These are phyloP conservation scores for Apeira syringaria DNA, from an alignment of 2,888 invertebrate species.

Conservation along the genomic window DNA sequence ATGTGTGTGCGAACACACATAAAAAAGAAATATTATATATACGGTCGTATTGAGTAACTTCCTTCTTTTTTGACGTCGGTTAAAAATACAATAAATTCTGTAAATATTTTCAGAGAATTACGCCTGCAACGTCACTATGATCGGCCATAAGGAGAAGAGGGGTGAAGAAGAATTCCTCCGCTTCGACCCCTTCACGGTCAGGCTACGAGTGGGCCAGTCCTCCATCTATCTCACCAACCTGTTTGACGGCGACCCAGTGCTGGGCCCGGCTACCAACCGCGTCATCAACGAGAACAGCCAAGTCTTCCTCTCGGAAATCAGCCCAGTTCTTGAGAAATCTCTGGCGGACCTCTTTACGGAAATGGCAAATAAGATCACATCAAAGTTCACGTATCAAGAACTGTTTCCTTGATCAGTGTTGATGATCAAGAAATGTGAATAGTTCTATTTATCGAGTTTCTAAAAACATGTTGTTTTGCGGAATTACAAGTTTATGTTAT, in stretches of 20 bases:
- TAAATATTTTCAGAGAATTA: conserved; percentile 80
- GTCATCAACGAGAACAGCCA: conserved; percentile 87
- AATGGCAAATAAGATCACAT: conserved; percentile 88
- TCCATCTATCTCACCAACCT: conserved; percentile 86
- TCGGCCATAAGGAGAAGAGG: conserved; percentile 81
- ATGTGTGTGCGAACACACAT: too few relatives aligned
- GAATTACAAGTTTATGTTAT: too few relatives aligned
- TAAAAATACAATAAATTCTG: background rate
- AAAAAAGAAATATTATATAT: too few relatives aligned
- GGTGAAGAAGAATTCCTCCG: conserved; percentile 84
- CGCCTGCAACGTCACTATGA: conserved; percentile 85
- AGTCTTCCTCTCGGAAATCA: conserved; percentile 86
- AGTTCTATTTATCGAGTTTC: conserved; percentile 11
- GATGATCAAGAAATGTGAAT: conserved; percentile 16
- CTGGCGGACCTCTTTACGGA: conserved; percentile 86
- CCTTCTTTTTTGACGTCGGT: too few relatives aligned
- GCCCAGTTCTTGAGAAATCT: conserved; percentile 85
- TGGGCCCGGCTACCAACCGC: conserved; percentile 86
- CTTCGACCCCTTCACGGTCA: conserved; percentile 86
- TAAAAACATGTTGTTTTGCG: too few relatives aligned
- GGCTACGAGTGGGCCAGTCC: conserved; percentile 84
- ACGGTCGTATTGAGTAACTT: too few relatives aligned
- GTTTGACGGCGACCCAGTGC: conserved; percentile 86
- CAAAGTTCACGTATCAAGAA: conserved; percentile 87
- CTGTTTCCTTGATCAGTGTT: conserved; percentile 82